Conservation (phyloP, 2,113 vertebrate species). For the Crotalus tigris region DNA sequence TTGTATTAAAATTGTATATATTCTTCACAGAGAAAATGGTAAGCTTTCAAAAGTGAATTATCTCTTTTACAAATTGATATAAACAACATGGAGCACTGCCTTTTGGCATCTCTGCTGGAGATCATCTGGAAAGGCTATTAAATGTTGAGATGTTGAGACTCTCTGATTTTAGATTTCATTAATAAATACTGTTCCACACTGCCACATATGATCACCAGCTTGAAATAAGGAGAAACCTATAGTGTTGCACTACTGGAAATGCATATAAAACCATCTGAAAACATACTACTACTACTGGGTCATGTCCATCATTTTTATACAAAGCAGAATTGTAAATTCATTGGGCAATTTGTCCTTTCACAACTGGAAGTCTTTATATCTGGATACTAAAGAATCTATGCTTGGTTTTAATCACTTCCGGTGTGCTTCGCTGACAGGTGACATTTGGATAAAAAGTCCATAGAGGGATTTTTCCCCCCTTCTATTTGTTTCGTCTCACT, state of each 20-base stretch:
- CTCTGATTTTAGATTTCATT: conserved; percentile 59
- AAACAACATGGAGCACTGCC: conserved; percentile 65
- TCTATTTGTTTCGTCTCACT: conserved; percentile 70
- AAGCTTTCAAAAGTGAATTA: conserved; percentile 68
- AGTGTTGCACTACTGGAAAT: conserved; percentile 61
- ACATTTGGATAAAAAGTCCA: conserved; percentile 24
- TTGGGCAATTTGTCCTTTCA: conserved; percentile 39
- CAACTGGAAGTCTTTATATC: conserved; percentile 47
- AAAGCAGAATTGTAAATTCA: conserved; percentile 45
- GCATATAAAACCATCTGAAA: conserved; percentile 63
- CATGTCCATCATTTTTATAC: conserved; percentile 47
- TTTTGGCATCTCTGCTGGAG: conserved; percentile 65
- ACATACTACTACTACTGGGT: conserved; percentile 49
- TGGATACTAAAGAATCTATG: conserved; percentile 27
- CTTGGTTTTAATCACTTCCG: conserved; percentile 24
- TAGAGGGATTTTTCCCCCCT: conserved; percentile 4
- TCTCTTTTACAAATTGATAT: conserved; percentile 75
- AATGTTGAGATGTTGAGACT: conserved; percentile 55
- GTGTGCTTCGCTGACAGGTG: conserved; percentile 45
- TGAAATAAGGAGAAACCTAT: conserved; percentile 63
- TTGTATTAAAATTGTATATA: conserved; percentile 68
- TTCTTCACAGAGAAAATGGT: conserved; percentile 67
- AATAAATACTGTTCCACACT: conserved; percentile 65
- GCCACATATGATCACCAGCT: conserved; percentile 63
- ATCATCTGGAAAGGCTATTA: conserved; percentile 60